These are phyloP conservation scores for Silurus lanzhouensis DNA, from an alignment of 2,797 vertebrate genomes.

Conservation along the genomic window DNA sequence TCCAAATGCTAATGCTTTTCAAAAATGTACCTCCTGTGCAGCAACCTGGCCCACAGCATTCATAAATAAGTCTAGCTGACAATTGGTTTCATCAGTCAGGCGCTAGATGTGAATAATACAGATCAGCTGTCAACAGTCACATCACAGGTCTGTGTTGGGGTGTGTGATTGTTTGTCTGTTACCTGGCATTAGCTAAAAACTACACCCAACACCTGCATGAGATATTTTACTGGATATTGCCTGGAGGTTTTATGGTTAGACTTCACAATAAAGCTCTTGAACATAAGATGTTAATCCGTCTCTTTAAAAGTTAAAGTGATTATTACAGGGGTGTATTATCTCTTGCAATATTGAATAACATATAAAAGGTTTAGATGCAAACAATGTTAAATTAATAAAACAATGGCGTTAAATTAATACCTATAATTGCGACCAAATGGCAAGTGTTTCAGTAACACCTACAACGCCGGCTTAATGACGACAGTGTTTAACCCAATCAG, in stretches of 20 bases:
- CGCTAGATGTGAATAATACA: conserved; percentile 8
- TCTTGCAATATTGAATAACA: neutral
- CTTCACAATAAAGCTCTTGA: neutral
- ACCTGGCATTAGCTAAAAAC: neutral
- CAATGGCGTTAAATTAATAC: neutral
- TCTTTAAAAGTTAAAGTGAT: neutral
- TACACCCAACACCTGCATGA: neutral
- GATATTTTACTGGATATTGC: neutral
- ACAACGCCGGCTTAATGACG: neutral
- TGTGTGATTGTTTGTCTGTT: neutral
- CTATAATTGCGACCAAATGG: neutral
- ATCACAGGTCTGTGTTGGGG: neutral
- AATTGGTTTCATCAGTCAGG: neutral
- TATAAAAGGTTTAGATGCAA: neutral
- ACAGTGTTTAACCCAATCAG: neutral
- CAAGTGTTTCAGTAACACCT: neutral
- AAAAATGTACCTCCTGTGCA: too few relatives aligned
- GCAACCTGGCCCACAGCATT: neutral
- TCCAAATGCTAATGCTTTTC: neutral
- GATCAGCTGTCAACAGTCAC: neutral
- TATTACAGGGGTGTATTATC: neutral
- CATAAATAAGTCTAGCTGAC: neutral
- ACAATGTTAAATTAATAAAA: neutral
- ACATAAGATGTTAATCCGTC: too few relatives aligned
- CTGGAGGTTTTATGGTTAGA: neutral